Percentiles rank a stretch among this genome's conserved stretches.
These are phyloP conservation scores for Cotesia congregata DNA, from an alignment of 2,888 invertebrate genomes.

Conservation along the genomic window DNA sequence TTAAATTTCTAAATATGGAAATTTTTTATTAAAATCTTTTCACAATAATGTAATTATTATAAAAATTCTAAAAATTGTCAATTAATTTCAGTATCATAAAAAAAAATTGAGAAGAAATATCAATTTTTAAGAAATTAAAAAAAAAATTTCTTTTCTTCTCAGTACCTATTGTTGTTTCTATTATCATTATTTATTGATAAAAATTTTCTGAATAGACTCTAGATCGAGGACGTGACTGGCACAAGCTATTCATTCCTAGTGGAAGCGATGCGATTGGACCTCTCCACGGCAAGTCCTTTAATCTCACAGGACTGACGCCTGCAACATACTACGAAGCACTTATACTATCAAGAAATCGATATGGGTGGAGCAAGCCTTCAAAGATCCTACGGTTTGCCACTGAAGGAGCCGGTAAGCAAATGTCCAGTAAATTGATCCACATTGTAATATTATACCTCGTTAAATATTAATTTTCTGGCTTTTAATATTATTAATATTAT, in stretches of 20 bases:
- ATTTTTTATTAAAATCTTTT: no score
- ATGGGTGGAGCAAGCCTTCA: constrained; percentile 88
- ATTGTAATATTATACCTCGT: neutral
- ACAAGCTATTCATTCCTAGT: constrained; percentile 78
- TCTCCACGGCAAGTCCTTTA: constrained; percentile 83
- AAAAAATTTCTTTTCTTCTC: neutral
- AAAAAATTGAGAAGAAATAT: constrained; percentile 4
- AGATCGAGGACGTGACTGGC: constrained; percentile 72
- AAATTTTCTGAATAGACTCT: constrained; percentile 34
- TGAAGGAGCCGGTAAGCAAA: constrained; percentile 77
- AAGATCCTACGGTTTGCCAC: constrained; percentile 83
- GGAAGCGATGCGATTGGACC: constrained; percentile 73
- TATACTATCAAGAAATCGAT: constrained; percentile 84
- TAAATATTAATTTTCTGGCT: neutral
- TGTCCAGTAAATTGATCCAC: constrained; percentile 3
- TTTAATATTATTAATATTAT: constrained; percentile 15
- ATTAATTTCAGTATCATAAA: no score
- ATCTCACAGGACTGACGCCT: constrained; percentile 80
- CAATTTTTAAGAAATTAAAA: neutral
- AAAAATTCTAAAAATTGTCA: no score
- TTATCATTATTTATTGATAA: constrained; percentile 4
- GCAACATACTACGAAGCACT: constrained; percentile 84
- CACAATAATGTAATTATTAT: no score
- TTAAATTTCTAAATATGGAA: no score
- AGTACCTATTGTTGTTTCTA: neutral